phyloP scores from a whole-genome alignment of 2,797 vertebrate species.

The Iguana delicatissima region DNA sequence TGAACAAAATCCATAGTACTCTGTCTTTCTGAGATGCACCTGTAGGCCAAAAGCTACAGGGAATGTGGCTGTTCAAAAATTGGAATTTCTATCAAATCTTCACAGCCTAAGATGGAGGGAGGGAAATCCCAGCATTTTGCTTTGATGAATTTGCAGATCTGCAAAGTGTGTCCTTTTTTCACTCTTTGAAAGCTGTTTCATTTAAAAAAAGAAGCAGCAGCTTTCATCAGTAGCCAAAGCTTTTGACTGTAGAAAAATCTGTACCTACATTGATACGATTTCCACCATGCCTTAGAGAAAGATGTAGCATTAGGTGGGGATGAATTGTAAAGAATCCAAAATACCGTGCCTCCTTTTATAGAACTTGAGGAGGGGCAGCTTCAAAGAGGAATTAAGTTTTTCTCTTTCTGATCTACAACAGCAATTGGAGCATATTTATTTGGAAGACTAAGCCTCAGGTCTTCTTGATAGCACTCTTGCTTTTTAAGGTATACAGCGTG shows the following conservation, averaged over 20 bases:
- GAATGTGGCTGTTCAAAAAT: background rate
- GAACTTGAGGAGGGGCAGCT: background rate
- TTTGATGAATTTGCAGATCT: background rate
- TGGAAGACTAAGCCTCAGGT: conserved; percentile 8
- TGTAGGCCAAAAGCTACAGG: background rate
- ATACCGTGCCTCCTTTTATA: background rate
- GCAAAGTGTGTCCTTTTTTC: conserved; percentile 13
- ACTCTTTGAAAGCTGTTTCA: conserved; percentile 18
- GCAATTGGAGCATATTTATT: background rate
- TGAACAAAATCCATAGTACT: background rate
- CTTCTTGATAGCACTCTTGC: background rate
- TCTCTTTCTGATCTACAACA: background rate
- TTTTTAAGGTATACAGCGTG: background rate
- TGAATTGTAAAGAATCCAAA: background rate
- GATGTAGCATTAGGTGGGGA: background rate
- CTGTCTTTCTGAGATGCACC: background rate
- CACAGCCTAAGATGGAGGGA: background rate
- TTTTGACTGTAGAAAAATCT: conserved; percentile 26
- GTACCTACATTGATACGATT: conserved; percentile 9
- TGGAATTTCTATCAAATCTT: background rate
- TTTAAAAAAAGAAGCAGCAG: background rate
- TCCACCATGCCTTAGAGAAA: conserved; percentile 1
- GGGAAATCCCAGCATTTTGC: background rate
- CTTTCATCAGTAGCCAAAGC: conserved; percentile 42
- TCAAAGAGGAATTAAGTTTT: background rate